Conservation (phyloP, 2,888 invertebrate genomes). For the Meiosimyza decipiens region DNA sequence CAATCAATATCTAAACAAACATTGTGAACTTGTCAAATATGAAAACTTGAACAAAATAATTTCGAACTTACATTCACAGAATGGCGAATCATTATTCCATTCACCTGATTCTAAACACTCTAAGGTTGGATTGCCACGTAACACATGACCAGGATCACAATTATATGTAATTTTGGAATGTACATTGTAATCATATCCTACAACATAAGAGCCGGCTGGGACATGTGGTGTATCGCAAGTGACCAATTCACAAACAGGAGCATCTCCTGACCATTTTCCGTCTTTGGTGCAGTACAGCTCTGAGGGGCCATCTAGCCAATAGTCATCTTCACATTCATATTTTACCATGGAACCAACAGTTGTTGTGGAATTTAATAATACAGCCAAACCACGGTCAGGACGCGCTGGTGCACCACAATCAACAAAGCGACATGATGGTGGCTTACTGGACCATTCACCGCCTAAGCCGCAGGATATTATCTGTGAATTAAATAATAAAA, state of each 20-base stretch:
- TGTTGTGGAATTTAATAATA: slow-evolving; percentile 81
- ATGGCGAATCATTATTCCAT: slow-evolving; percentile 85
- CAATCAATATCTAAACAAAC: slow-evolving; percentile 74
- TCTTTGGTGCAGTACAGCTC: slow-evolving; percentile 81
- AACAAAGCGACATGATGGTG: slow-evolving; percentile 86
- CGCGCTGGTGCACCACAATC: slow-evolving; percentile 87
- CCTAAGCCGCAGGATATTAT: slow-evolving; percentile 85
- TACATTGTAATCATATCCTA: slow-evolving; percentile 89
- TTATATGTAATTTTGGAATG: slow-evolving; percentile 89
- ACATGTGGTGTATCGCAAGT: slow-evolving; percentile 88
- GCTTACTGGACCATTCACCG: slow-evolving; percentile 83
- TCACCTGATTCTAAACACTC: slow-evolving; percentile 82
- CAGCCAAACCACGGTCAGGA: slow-evolving; percentile 80
- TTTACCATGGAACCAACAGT: slow-evolving; percentile 83
- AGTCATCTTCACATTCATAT: slow-evolving; percentile 84
- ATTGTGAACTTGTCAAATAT: not conserved
- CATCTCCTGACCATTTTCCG: slow-evolving; percentile 88
- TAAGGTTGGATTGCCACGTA: slow-evolving; percentile 78
- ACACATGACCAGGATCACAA: slow-evolving; percentile 85
- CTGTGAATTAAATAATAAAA: slow-evolving; percentile 65
- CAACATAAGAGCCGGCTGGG: slow-evolving; percentile 86
- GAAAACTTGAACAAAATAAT: no score
- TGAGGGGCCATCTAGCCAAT: slow-evolving; percentile 81
- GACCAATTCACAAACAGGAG: slow-evolving; percentile 88
- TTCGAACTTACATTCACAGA: slow-evolving; percentile 81